Evolutionary conservation across 2,888 invertebrate species (phyloP), one percentile per base, ranked within the genome.

Genomic region (Ormyrus labotus): DNA sequence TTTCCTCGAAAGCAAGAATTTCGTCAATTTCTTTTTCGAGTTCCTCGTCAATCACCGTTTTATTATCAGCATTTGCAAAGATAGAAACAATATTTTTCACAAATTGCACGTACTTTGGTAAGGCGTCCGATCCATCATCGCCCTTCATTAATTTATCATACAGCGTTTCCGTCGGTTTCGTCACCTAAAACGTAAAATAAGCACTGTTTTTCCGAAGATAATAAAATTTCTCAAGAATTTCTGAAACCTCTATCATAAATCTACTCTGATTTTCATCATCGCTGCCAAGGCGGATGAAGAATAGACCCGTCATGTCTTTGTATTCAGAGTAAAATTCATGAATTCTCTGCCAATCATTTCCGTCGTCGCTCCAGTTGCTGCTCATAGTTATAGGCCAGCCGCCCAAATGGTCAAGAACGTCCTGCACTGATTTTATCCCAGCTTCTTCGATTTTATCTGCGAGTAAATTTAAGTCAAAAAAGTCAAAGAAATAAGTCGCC

Each of bases 371-470:
- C 64, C 80, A 68, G 7, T 34, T 53, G 0, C 58, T 65, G 19
- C 64, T 70, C 75, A 80, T 81, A 53, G 51, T 74, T 19, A 83
- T 76, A 8, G 83, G 83, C 83, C 83, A 83, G 34, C 83, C 83
- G 34, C 83, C 83, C 10, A 70, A 58, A 60, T 73, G 53, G 11
- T 88, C 85, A 2, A 95, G 89, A 7, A 93, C 88, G 1, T 89
- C 86, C 83, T 93, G 88, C 70, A 95, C 92, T 0, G 94, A 94
- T 67, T 91, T 90, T 64, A 94, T 90, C 48, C 94, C 94, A 68
- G 92, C 91, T n/a, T 86, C 87, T 89, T 95, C 94, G 45, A 95
- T 63, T 3, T 71, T 78, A 34, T 65, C 5, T 1, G 19, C 19
- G 4, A n/a, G 57, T 13, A 69, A 6, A 13, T 70, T 48, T 57